Evolutionary conservation across 2,113 vertebrate genomes (phyloP).

Genomic region (Phrynosoma platyrhinos): DNA sequence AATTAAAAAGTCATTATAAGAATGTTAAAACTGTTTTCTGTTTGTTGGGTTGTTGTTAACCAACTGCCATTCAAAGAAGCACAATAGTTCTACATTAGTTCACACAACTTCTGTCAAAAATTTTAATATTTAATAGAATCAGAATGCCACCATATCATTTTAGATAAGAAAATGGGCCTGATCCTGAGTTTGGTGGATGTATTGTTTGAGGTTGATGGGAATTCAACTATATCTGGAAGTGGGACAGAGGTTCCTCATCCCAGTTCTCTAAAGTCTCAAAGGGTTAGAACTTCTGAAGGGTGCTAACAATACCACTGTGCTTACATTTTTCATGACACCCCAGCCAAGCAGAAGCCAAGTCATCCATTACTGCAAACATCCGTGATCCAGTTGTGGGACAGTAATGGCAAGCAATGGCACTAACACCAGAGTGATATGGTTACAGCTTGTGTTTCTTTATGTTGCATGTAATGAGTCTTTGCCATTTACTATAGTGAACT

Average conservation of each 20-base stretch:
- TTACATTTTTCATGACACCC: not conserved
- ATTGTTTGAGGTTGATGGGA: too few species aligned
- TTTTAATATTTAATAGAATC: too few species aligned
- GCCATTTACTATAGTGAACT: not conserved
- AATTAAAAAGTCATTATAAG: not conserved
- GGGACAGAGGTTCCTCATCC: too few species aligned
- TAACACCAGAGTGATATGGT: not conserved
- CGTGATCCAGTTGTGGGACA: not conserved
- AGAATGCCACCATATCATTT: not conserved
- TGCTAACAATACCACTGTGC: not conserved
- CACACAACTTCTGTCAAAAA: not conserved
- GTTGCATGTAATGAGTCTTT: not conserved
- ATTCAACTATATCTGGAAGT: too few species aligned
- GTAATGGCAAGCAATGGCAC: not conserved
- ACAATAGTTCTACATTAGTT: not conserved
- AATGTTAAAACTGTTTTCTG: not conserved
- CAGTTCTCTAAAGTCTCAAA: not conserved
- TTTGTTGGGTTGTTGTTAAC: not conserved
- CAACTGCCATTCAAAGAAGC: not conserved
- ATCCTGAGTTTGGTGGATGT: too few species aligned
- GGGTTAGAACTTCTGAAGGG: not conserved
- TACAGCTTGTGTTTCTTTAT: not conserved
- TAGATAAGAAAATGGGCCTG: not conserved
- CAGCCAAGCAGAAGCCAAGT: not conserved
- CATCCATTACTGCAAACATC: not conserved